Evolutionary conservation across 2,888 invertebrate species (phyloP), one percentile per base, ranked within the genome.

Genomic region (Patella caerulea): DNA sequence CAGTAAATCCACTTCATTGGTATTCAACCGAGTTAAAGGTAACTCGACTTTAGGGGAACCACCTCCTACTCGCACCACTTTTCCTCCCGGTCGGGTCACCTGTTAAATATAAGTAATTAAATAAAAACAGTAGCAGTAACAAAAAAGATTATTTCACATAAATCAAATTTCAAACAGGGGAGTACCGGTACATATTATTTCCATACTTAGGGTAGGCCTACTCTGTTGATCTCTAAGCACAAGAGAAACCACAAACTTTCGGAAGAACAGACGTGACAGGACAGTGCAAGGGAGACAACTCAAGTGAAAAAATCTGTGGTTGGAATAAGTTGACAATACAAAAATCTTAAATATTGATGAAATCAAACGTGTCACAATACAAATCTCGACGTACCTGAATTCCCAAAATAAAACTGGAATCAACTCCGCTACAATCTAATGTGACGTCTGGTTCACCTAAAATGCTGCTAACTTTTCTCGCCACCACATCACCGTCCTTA

Each of bases 381-480:
- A 54, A 9, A 17, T 1, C 45, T 52, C 29, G 15, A 79, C 24
- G 93, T 90, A 97, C 97, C 92, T 95, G 92, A 84, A 98, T 93
- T 0, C 95, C 95, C 53, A 96, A 90, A 34, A 95, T 93, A 56
- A 96, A 94, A 71, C 95, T 95, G 53, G 95, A 92, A 90, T 96
- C 95, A 0, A 95, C 96, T 1, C 98, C 98, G 84, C 95, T 95
- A 81, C 97, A 97, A 89, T 98, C 98, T 82, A 98, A 94, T 2
- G 96, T 94, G 78, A 95, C 94, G 75, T 92, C 91, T 78, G 96
- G 95, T 45, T 81, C 78, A 7, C 88, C 89, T 54, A 89, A 70
- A 0, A 74, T 72, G 9, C 77, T 82, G 72, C 79, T 81, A 5
- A 90, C 83, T 71, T 84, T 77, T 74, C 83, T 75, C 54, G 88